A percentile compares a stretch with the other conserved stretches of the same genome.
phyloP scores from a whole-genome alignment of 2,113 vertebrate genomes.

The Salvelinus fontinalis region DNA sequence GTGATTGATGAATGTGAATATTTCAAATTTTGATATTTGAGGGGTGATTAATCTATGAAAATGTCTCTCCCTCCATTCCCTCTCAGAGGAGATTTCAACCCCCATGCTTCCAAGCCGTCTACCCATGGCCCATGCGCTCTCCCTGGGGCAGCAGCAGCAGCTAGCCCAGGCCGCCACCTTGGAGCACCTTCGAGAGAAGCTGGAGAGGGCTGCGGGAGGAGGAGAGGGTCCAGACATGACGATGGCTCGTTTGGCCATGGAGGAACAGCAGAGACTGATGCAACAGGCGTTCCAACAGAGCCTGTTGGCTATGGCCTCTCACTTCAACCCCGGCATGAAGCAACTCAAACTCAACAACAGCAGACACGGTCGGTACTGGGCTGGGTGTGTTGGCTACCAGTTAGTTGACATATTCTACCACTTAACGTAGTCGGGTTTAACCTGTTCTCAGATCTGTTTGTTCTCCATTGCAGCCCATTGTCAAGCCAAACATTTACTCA shows the following conservation, averaged over 20 bases:
- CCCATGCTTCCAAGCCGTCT: constrained; percentile 78
- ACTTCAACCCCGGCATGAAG: constrained; percentile 83
- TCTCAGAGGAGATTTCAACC: constrained; percentile 63
- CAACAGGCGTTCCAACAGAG: constrained; percentile 95
- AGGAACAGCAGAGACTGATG: constrained; percentile 91
- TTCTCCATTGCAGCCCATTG: neutral
- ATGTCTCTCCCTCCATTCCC: constrained; percentile 8
- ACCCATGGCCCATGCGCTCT: constrained; percentile 79
- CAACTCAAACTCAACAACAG: constrained; percentile 81
- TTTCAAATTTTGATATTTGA: no score
- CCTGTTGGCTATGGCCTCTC: constrained; percentile 87
- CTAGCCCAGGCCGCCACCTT: constrained; percentile 79
- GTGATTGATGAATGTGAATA: no score
- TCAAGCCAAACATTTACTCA: neutral
- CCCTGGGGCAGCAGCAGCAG: constrained; percentile 77
- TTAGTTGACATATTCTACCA: no score
- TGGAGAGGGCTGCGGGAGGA: constrained; percentile 69
- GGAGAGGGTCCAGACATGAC: constrained; percentile 86
- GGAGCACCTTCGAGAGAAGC: constrained; percentile 89
- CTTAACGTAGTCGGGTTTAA: no score
- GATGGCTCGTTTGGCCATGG: constrained; percentile 72
- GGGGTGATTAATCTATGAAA: no score
- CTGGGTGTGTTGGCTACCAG: neutral
- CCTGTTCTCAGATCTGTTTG: no score
- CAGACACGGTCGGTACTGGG: constrained; percentile 74